phyloP scores from a whole-genome alignment of 2,113 vertebrate species.

The Larimichthys polyactis region DNA sequence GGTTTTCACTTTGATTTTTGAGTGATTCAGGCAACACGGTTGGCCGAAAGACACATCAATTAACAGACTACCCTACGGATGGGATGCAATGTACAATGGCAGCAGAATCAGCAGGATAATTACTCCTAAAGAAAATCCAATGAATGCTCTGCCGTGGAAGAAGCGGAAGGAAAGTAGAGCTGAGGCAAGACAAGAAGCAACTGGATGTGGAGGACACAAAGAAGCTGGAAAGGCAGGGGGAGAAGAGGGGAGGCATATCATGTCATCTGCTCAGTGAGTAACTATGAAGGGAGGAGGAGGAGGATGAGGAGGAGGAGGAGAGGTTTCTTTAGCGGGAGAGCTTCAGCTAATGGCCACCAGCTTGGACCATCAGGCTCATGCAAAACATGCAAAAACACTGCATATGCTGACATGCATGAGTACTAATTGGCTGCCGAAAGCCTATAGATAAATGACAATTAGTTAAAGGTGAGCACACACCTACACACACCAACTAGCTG shows the following conservation, averaged over 20 bases:
- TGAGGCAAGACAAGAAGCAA: background rate
- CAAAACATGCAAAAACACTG: background rate
- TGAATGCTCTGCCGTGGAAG: background rate
- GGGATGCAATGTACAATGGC: background rate
- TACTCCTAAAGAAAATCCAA: background rate
- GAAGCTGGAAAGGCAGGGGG: background rate
- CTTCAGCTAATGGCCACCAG: conserved; percentile 4
- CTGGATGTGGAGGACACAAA: too few species aligned
- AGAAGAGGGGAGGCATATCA: background rate
- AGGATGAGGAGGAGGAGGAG: background rate
- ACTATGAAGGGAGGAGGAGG: background rate
- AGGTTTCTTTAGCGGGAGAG: background rate
- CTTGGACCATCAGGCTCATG: background rate
- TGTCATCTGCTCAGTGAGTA: conserved; percentile 12
- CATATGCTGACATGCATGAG: background rate
- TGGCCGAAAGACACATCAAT: background rate
- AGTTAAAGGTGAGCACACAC: conserved; percentile 4
- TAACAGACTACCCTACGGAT: background rate
- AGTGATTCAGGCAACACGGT: background rate
- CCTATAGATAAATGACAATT: background rate
- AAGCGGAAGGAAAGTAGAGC: background rate
- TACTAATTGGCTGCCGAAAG: background rate
- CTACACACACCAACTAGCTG: conserved; percentile 3
- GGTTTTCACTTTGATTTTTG: background rate
- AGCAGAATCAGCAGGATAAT: background rate